phyloP scores from a whole-genome alignment of 2,113 vertebrate genomes.

The Setophaga kirtlandii region DNA sequence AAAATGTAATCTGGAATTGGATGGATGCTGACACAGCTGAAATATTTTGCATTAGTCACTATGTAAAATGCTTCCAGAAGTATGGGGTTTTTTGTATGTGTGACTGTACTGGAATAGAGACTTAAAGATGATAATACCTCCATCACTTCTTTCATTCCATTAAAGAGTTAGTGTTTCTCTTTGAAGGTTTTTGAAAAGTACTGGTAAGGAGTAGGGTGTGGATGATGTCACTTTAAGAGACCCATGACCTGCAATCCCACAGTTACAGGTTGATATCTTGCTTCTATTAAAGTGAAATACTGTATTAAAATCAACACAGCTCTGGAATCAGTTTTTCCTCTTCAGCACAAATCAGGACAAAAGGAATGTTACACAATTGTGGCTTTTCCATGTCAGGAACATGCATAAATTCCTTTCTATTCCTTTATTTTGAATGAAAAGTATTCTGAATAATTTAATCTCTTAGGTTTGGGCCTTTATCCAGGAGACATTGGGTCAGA shows the following conservation, averaged over 20 bases:
- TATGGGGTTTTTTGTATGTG: neutral
- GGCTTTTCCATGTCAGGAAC: neutral
- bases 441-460: constrained; percentile 9
- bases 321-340: neutral
- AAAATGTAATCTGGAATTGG: neutral
- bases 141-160: neutral
- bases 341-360: neutral
- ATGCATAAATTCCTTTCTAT: neutral
- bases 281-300: neutral
- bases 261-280: neutral
- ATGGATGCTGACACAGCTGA: constrained; percentile 25
- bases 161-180: neutral
- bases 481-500: constrained; percentile 2
- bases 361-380: neutral
- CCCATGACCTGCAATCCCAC: neutral
- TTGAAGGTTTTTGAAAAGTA: neutral
- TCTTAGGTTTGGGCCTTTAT: neutral
- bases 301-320: neutral
- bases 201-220: neutral
- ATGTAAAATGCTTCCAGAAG: neutral
- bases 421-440: neutral
- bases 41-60: neutral
- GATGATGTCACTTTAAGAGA: neutral
- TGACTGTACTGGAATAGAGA: neutral
- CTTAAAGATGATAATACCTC: neutral